Evolutionary conservation across 2,113 vertebrate species (phyloP).

Genomic region (Capreolus pygargus): DNA sequence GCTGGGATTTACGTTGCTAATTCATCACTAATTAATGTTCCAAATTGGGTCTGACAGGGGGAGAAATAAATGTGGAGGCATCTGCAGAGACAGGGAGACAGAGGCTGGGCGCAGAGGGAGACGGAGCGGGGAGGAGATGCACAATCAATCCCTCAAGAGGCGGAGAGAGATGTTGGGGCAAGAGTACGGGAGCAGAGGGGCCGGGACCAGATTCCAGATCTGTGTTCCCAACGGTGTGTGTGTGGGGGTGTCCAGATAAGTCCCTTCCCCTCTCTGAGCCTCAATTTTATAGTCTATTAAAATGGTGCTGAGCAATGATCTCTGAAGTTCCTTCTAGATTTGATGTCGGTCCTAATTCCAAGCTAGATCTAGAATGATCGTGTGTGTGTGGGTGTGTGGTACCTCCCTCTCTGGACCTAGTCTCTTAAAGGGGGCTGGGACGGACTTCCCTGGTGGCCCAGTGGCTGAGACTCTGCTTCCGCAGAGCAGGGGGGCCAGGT

Average conservation of each 20-base stretch:
- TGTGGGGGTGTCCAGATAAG: too few species aligned
- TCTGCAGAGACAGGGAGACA: neutral
- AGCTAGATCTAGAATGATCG: neutral
- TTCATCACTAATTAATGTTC: constrained; percentile 81
- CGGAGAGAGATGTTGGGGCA: fast-evolving
- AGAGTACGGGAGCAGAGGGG: fast-evolving
- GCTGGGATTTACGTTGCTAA: constrained; percentile 76
- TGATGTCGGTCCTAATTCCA: neutral
- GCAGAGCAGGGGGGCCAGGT: neutral
- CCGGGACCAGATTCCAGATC: neutral
- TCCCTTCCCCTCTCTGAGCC: neutral
- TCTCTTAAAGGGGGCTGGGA: neutral
- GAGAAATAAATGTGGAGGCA: neutral
- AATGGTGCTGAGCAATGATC: neutral
- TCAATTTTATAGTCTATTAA: neutral
- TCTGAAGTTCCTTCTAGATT: neutral
- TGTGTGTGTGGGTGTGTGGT: neutral
- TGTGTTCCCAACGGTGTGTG: neutral
- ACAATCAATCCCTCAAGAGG: neutral
- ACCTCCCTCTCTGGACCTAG: neutral
- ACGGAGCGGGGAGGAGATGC: neutral
- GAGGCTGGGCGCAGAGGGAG: neutral
- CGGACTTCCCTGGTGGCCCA: neutral
- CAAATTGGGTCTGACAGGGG: constrained; percentile 61
- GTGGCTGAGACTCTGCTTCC: neutral